These are phyloP conservation scores for Athalia circularis DNA, from an alignment of 2,888 invertebrate species.

Conservation along the genomic window DNA sequence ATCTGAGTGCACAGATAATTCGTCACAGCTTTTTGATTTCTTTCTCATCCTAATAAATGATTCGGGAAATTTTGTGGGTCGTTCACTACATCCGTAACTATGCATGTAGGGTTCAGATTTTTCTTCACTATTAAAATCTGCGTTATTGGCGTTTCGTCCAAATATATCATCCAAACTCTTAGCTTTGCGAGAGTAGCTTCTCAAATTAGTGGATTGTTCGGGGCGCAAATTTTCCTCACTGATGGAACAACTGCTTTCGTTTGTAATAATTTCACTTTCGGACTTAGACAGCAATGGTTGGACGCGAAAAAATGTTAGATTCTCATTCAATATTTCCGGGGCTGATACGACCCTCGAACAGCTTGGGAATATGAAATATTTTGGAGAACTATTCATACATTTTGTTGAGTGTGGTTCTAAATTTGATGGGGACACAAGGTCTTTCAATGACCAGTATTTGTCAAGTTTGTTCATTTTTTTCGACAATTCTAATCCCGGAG, in stretches of 20 bases:
- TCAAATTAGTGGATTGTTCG: neutral
- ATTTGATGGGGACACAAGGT: conserved; percentile 58
- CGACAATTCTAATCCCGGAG: conserved; percentile 51
- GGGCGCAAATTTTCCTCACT: conserved; percentile 52
- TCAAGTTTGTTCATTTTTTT: conserved; percentile 62
- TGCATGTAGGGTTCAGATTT: neutral
- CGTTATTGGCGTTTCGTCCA: neutral
- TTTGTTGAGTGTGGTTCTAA: conserved; percentile 47
- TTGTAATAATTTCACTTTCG: conserved; percentile 52
- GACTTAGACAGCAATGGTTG: conserved; percentile 52
- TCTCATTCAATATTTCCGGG: conserved; percentile 61
- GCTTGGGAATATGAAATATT: conserved; percentile 63
- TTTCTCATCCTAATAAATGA: conserved; percentile 61
- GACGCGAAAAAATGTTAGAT: conserved; percentile 54
- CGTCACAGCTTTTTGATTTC: conserved; percentile 50
- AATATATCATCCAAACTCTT: conserved; percentile 36
- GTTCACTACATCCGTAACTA: conserved; percentile 1
- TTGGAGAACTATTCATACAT: conserved; percentile 52
- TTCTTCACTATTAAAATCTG: conserved; percentile 13
- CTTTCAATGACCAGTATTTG: conserved; percentile 68
- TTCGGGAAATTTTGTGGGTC: conserved; percentile 59
- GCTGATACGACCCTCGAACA: conserved; percentile 63
- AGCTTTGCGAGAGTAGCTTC: conserved; percentile 5
- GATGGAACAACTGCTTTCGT: conserved; percentile 61
- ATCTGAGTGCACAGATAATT: conserved; percentile 32